These are phyloP conservation scores for Gymnothorax reevesii DNA, from an alignment of 2,797 vertebrate genomes.

Conservation along the genomic window DNA sequence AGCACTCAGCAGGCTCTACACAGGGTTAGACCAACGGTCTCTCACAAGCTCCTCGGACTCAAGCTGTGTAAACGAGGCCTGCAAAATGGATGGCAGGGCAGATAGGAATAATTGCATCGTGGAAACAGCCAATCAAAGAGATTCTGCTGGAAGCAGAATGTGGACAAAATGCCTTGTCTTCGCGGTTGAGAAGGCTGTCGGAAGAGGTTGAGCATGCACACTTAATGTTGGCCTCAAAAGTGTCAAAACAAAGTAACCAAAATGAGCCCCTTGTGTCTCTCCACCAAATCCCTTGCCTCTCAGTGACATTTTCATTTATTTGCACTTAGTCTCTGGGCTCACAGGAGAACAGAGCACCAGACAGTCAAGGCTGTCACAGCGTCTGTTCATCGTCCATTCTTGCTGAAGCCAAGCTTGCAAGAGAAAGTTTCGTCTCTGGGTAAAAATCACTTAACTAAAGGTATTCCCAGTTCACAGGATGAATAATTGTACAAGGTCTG, in stretches of 20 bases:
- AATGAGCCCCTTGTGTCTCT: background rate
- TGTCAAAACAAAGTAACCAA: background rate
- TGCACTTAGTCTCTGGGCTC: background rate
- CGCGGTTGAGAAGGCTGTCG: conserved; percentile 37
- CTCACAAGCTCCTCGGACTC: background rate
- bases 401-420: background rate
- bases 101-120: conserved; percentile 48
- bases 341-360: background rate
- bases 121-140: conserved; percentile 25
- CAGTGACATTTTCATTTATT: background rate
- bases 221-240: conserved; percentile 19
- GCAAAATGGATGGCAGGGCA: conserved; percentile 30
- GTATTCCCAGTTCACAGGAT: conserved; percentile 13
- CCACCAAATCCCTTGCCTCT: background rate
- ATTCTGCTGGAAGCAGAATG: conserved; percentile 25
- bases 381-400: background rate
- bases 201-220: conserved; percentile 22
- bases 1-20: background rate
- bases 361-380: background rate
- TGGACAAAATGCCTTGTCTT: conserved; percentile 29
- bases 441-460: background rate
- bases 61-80: conserved; percentile 24
- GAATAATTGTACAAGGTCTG: background rate
- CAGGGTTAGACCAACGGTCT: background rate
- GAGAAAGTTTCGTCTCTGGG: background rate